Conservation (phyloP, 2,888 invertebrate genomes). For the Philopedon plagiatum region DNA sequence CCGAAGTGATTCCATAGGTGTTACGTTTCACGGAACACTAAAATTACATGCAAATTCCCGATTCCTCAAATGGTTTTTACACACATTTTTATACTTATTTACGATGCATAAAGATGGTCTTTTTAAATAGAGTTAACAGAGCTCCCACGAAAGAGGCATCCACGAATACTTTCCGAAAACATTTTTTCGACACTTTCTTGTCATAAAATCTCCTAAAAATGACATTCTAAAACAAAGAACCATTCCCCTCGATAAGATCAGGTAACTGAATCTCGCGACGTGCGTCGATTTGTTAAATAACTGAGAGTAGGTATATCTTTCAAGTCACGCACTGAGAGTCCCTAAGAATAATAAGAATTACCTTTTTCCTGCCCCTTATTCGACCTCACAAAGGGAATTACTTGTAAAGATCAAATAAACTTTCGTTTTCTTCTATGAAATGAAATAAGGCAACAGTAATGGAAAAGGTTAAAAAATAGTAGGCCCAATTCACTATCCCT, state of each 20-base stretch:
- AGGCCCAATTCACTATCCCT: too few species aligned
- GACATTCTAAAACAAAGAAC: conserved; percentile 13
- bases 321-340: conserved; percentile 60
- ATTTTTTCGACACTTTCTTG: too few species aligned
- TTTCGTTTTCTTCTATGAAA: conserved; percentile 19
- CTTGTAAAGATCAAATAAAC: conserved; percentile 49
- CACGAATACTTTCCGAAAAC: too few species aligned
- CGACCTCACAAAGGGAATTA: conserved; percentile 51
- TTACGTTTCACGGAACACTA: too few species aligned
- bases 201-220: conserved; percentile 11
- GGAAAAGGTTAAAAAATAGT: not conserved
- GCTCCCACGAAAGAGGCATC: too few species aligned
- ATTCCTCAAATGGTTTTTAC: too few species aligned
- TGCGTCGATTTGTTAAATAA: conserved; percentile 55
- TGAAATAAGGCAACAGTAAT: conserved; percentile 10
- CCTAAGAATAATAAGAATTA: conserved; percentile 59
- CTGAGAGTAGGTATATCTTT: conserved; percentile 48
- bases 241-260: conserved; percentile 50
- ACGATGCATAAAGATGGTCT: too few species aligned
- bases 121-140: too few species aligned
- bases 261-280: conserved; percentile 61
- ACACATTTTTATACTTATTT: too few species aligned
- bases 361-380: conserved; percentile 51
- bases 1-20: too few species aligned
- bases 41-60: too few species aligned